Conservation (phyloP, 2,113 vertebrate genomes). For the Lamprotornis superbus region DNA sequence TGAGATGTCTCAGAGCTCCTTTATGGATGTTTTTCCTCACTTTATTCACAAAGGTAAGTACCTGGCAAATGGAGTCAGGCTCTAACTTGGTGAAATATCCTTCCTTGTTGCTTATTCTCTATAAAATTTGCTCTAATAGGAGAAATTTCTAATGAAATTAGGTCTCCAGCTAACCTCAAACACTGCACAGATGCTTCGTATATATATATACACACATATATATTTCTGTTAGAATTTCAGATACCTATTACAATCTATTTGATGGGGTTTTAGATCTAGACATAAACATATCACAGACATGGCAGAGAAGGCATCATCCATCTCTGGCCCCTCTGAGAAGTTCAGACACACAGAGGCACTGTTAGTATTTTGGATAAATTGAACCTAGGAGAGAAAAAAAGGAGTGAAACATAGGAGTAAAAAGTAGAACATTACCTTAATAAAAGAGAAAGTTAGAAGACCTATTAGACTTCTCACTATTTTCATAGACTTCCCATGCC, state of each 20-base stretch:
- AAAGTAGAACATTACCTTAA: neutral
- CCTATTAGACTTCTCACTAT: accelerated
- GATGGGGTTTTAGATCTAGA: neutral
- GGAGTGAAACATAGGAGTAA: neutral
- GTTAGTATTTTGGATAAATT: neutral
- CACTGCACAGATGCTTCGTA: neutral
- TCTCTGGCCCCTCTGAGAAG: neutral
- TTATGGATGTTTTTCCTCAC: neutral
- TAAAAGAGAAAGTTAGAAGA: neutral
- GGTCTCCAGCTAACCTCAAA: neutral
- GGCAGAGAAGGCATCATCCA: neutral
- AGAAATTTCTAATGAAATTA: neutral
- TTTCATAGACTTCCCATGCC: neutral
- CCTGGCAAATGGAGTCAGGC: neutral
- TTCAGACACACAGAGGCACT: neutral
- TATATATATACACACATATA: neutral
- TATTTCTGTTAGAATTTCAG: neutral
- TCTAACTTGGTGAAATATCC: neutral
- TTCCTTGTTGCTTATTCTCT: neutral
- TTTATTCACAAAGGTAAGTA: neutral
- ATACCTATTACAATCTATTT: neutral
- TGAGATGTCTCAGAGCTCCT: neutral
- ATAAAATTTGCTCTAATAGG: neutral
- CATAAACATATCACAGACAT: neutral
- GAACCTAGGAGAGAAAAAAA: neutral